Conservation (phyloP, 2,113 vertebrate species). For the Nothocercus julius region DNA sequence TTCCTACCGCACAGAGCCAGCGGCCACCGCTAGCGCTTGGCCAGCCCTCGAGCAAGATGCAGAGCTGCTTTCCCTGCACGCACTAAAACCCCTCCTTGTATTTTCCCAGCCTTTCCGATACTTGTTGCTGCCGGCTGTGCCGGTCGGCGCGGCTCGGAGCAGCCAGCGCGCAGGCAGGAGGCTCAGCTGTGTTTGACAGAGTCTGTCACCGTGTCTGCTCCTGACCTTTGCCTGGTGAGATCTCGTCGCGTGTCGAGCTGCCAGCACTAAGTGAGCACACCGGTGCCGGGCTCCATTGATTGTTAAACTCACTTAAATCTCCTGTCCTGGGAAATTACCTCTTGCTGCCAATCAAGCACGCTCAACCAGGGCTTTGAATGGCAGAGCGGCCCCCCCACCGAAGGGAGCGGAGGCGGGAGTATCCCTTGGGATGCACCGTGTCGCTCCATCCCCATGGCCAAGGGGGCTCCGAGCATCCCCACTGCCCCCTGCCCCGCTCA, state of each 20-base stretch:
- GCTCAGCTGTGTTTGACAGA: neutral
- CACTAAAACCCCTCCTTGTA: neutral
- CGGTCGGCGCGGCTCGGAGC: neutral
- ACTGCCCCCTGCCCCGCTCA: neutral
- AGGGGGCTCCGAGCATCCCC: neutral
- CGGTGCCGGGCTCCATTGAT: neutral
- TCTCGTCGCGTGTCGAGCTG: accelerated
- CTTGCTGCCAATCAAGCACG: neutral
- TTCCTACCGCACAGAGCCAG: neutral
- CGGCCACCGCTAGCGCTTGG: accelerated
- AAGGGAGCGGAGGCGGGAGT: neutral
- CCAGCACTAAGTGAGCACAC: accelerated
- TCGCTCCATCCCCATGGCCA: accelerated
- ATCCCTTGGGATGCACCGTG: neutral
- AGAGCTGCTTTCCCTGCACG: neutral
- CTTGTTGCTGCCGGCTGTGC: neutral
- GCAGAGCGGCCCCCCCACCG: neutral
- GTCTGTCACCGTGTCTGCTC: neutral
- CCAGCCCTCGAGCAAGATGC: neutral
- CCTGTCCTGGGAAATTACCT: neutral
- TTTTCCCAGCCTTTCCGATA: neutral
- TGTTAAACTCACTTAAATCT: neutral
- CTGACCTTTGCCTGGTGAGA: neutral
- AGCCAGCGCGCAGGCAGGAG: neutral
- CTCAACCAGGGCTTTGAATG: neutral